These are phyloP conservation scores for Plutella xylostella DNA, from an alignment of 2,888 invertebrate species.

Conservation along the genomic window DNA sequence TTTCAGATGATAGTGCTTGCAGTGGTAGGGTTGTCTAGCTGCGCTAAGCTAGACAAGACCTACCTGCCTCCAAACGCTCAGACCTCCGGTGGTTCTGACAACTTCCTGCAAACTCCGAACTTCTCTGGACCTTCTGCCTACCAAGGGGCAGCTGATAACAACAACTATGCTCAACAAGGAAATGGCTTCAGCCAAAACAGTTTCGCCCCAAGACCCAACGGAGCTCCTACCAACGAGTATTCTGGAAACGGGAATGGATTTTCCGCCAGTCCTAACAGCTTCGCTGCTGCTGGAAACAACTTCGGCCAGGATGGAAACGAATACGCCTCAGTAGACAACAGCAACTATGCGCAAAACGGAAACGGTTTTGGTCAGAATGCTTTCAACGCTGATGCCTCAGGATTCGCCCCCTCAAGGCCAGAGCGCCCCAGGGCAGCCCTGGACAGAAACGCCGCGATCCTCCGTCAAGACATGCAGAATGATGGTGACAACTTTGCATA, in stretches of 20 bases:
- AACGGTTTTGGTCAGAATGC: conserved; percentile 17
- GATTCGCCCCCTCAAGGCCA: conserved; percentile 14
- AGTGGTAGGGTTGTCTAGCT: conserved; percentile 34
- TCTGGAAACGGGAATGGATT: neutral
- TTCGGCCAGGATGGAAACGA: neutral
- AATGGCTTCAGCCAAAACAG: neutral
- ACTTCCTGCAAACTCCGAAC: conserved; percentile 35
- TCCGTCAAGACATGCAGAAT: conserved; percentile 46
- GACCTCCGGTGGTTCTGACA: conserved; percentile 38
- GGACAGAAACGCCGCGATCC: conserved; percentile 51
- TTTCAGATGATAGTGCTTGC: conserved; percentile 44
- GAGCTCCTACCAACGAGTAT: neutral
- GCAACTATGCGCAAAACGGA: conserved; percentile 19
- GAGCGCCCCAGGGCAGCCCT: conserved; percentile 47
- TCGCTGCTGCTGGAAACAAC: neutral
- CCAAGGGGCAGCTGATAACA: neutral
- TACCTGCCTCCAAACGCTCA: conserved; percentile 50
- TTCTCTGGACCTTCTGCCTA: conserved; percentile 16
- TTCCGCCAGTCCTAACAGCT: neutral
- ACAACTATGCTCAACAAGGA: neutral
- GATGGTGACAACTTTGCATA: conserved; percentile 51
- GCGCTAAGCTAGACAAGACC: conserved; percentile 46
- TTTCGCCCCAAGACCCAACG: neutral
- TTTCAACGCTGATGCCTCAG: neutral
- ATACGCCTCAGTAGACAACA: conserved; percentile 15